Conservation (phyloP, 2,888 invertebrate species). For the Lepidonotus clava region DNA sequence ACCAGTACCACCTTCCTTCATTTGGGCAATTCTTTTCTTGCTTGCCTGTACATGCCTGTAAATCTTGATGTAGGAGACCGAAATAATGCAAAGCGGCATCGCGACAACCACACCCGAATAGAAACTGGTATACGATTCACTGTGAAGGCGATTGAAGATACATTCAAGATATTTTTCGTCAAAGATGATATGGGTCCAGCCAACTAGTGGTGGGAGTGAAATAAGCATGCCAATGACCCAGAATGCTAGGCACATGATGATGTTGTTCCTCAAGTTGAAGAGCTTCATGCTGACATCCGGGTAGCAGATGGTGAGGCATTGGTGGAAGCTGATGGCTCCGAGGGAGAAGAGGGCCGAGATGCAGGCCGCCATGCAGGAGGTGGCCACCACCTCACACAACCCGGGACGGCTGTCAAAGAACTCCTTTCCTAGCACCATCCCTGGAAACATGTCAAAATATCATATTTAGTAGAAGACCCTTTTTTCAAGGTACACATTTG, state of each 20-base stretch:
- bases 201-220: constrained; percentile 67
- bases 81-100: constrained; percentile 67
- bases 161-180: constrained; percentile 70
- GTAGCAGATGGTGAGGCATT: constrained; percentile 63
- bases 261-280: constrained; percentile 64
- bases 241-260: constrained; percentile 65
- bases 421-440: constrained; percentile 56
- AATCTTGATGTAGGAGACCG: constrained; percentile 66
- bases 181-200: constrained; percentile 68
- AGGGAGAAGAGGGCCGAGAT: constrained; percentile 64
- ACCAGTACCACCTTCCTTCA: not conserved
- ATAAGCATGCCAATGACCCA: constrained; percentile 67
- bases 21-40: constrained; percentile 56
- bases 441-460: constrained; percentile 27
- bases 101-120: constrained; percentile 69
- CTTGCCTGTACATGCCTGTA: constrained; percentile 61
- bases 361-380: constrained; percentile 63
- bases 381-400: constrained; percentile 63
- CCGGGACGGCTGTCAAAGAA: constrained; percentile 60
- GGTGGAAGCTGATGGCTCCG: constrained; percentile 63
- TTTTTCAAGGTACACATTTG: not conserved
- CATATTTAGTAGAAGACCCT: not conserved
- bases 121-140: constrained; percentile 68
- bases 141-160: constrained; percentile 72
- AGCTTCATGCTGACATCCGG: constrained; percentile 63